phyloP scores from a whole-genome alignment of 2,113 vertebrate species.

The Microcebus lehilahytsara region DNA sequence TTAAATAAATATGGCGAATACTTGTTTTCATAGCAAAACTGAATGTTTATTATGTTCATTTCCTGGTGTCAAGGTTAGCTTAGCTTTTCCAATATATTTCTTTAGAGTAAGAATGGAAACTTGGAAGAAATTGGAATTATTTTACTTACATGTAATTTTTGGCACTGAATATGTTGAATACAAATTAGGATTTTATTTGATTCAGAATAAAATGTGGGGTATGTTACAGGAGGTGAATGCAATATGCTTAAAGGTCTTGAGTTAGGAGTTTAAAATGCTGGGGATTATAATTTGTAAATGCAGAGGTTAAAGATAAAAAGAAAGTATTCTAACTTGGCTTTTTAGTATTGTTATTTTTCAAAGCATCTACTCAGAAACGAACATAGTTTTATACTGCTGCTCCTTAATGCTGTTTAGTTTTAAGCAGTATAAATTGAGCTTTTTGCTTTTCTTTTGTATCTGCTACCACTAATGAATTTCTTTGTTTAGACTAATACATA shows the following conservation, averaged over 20 bases:
- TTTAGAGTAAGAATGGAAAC: constrained; percentile 8
- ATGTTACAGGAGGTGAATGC: background rate
- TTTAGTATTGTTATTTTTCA: background rate
- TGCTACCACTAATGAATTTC: background rate
- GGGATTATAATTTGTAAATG: constrained; percentile 27
- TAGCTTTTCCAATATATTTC: constrained; percentile 20
- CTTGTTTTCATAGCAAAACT: constrained; percentile 42
- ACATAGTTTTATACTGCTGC: background rate
- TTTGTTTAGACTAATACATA: background rate
- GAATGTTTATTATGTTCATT: constrained; percentile 39
- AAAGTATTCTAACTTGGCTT: background rate
- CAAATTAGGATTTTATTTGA: background rate
- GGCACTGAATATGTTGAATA: background rate
- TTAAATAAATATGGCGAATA: background rate
- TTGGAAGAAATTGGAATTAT: constrained; percentile 37
- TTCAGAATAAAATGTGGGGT: background rate
- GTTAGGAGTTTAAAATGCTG: constrained; percentile 40
- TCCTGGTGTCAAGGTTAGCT: background rate
- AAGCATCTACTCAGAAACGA: background rate
- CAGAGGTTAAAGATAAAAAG: background rate
- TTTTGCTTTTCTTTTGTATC: background rate
- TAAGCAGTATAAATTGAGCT: background rate
- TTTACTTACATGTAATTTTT: constrained; percentile 32
- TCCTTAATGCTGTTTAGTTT: background rate
- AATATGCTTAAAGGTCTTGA: background rate